A percentile compares a stretch with the other conserved stretches of the same genome.
Evolutionary conservation across 1,140 invertebrate genomes (phyloP).

Genomic region (Notospermus geniculatus): DNA sequence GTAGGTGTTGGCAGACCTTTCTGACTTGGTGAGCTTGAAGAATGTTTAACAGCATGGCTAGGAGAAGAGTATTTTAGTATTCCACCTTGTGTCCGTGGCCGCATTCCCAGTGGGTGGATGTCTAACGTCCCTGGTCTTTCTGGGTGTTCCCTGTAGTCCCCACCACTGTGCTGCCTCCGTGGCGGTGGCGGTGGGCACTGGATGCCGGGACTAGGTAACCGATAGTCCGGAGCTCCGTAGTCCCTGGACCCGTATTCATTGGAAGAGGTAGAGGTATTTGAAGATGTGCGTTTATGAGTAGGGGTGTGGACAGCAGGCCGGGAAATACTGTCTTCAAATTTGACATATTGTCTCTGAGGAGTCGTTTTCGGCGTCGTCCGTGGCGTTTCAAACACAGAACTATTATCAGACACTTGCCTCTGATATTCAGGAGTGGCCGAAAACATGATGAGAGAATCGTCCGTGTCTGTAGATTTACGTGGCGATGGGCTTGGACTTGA

Average conservation of each 20-base stretch:
- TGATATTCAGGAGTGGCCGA: slow-evolving; percentile 14
- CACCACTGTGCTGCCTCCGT: slow-evolving; percentile 61
- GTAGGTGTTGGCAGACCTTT: slow-evolving; percentile 10
- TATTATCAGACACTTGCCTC: slow-evolving; percentile 46
- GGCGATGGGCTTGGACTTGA: slow-evolving; percentile 14
- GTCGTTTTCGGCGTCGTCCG: slow-evolving; percentile 41
- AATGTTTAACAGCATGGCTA: slow-evolving; percentile 11
- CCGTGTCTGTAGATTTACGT: not conserved
- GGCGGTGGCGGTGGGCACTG: slow-evolving; percentile 37
- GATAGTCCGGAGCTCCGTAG: slow-evolving; percentile 11
- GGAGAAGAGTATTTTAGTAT: slow-evolving; percentile 24
- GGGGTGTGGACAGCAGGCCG: slow-evolving; percentile 28
- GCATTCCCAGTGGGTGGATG: slow-evolving; percentile 24
- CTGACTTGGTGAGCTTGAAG: slow-evolving; percentile 7
- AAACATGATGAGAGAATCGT: slow-evolving; percentile 7
- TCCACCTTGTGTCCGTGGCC: slow-evolving; percentile 48
- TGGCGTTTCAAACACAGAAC: slow-evolving; percentile 41
- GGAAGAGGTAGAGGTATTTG: slow-evolving; percentile 68
- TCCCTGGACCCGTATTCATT: slow-evolving; percentile 31
- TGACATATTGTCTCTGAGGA: slow-evolving; percentile 48
- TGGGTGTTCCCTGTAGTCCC: slow-evolving; percentile 54
- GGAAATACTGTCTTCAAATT: slow-evolving; percentile 50
- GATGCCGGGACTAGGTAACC: slow-evolving; percentile 63
- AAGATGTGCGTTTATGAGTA: slow-evolving; percentile 66
- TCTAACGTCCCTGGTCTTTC: slow-evolving; percentile 74